These are phyloP conservation scores for Micropoecilia bifurca DNA, from an alignment of 2,797 vertebrate species.

Conservation along the genomic window DNA sequence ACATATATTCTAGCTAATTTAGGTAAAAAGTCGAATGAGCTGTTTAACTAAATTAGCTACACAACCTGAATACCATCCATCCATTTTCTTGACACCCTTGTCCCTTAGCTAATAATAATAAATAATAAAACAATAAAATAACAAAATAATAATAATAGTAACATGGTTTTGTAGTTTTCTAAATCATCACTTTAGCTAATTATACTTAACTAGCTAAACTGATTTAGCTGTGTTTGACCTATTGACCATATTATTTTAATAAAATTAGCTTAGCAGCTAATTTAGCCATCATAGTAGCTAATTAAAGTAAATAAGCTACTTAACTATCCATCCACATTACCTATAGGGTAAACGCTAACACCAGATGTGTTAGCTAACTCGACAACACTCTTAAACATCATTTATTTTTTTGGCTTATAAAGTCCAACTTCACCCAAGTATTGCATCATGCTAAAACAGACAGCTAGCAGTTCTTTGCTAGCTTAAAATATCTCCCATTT, in stretches of 20 bases:
- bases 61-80: not conserved
- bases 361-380: not conserved
- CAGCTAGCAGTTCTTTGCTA: not conserved
- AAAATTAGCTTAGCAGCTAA: not conserved
- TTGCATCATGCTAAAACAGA: not conserved
- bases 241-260: not conserved
- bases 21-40: not conserved
- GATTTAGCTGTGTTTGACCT: not conserved
- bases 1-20: not conserved
- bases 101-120: not conserved
- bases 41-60: not conserved
- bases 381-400: not conserved
- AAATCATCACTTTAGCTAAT: not conserved
- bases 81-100: too few species aligned
- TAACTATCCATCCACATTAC: not conserved
- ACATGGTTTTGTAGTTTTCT: not conserved
- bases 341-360: not conserved
- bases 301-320: not conserved
- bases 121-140: too few species aligned
- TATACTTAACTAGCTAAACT: not conserved
- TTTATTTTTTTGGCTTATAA: slow-evolving; percentile 1
- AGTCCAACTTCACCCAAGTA: not conserved
- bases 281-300: not conserved
- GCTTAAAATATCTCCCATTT: slow-evolving; percentile 5
- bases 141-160: too few species aligned